These are phyloP conservation scores for Leucoraja ocellata DNA, from an alignment of 2,797 vertebrate species.

Conservation along the genomic window DNA sequence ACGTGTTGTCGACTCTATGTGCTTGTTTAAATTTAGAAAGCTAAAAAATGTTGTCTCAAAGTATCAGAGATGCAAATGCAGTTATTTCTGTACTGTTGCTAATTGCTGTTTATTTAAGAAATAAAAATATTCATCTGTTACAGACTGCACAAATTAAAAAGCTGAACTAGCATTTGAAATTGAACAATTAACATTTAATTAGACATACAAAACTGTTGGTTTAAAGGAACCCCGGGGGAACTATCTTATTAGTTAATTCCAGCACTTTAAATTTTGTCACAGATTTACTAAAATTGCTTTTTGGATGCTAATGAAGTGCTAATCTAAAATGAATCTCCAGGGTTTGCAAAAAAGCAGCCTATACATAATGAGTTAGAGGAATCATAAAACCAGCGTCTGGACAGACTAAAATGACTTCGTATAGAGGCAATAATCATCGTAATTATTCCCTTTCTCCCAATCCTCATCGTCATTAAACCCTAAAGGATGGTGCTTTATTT, in stretches of 20 bases:
- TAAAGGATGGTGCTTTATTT: slow-evolving; percentile 1
- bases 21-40: neutral
- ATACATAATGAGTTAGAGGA: neutral
- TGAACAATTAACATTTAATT: slow-evolving; percentile 30
- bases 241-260: slow-evolving; percentile 30
- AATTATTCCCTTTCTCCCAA: neutral
- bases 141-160: neutral
- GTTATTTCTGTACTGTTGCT: neutral
- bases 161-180: neutral
- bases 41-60: neutral
- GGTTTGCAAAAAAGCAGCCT: neutral
- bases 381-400: neutral
- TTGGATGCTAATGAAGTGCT: slow-evolving; percentile 34
- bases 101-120: slow-evolving; percentile 3
- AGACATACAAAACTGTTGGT: slow-evolving; percentile 21
- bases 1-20: neutral
- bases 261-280: slow-evolving; percentile 28
- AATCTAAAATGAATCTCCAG: slow-evolving; percentile 30
- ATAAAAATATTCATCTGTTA: slow-evolving; percentile 7
- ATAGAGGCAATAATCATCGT: neutral
- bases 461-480: neutral
- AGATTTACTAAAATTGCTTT: slow-evolving; percentile 36
- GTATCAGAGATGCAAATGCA: neutral
- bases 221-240: neutral
- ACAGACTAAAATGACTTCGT: neutral